Evolutionary conservation across 2,113 vertebrate species (phyloP).

Genomic region (Coryphaenoides rupestris): DNA sequence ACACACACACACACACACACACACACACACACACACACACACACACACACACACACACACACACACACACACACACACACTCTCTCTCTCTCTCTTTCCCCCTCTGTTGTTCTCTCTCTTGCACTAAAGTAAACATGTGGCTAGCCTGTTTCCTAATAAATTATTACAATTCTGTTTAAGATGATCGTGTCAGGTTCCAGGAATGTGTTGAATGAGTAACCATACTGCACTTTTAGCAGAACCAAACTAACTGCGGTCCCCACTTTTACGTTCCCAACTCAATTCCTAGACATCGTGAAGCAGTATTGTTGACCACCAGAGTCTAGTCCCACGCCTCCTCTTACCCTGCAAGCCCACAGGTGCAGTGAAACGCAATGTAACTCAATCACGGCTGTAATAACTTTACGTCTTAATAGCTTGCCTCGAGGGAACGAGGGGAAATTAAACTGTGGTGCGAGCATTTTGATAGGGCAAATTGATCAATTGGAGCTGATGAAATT

Average conservation of each 20-base stretch:
- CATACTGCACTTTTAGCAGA: constrained; percentile 12
- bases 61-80: too few species aligned
- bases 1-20: background rate
- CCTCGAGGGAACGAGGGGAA: constrained; percentile 10
- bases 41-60: too few species aligned
- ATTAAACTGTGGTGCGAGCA: constrained; percentile 28
- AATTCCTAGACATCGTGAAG: background rate
- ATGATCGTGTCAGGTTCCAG: too few species aligned
- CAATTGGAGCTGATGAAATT: constrained; percentile 35
- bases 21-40: too few species aligned
- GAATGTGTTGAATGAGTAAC: constrained; percentile 15
- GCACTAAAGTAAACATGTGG: too few species aligned
- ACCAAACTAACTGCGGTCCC: background rate
- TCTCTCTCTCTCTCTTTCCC: too few species aligned
- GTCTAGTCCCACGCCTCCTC: background rate
- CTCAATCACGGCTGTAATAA: background rate
- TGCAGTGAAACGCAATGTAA: background rate
- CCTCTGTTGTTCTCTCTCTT: constrained; percentile 6
- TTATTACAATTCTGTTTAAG: too few species aligned
- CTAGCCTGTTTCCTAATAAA: too few species aligned
- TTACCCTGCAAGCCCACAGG: background rate
- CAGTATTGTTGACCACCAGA: background rate
- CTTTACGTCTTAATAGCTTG: constrained; percentile 23
- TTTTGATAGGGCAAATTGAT: constrained; percentile 28
- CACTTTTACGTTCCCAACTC: background rate